Evolutionary conservation across 2,797 vertebrate species (phyloP), one percentile per base, ranked within the genome.

Genomic region (Harpagifer antarcticus): DNA sequence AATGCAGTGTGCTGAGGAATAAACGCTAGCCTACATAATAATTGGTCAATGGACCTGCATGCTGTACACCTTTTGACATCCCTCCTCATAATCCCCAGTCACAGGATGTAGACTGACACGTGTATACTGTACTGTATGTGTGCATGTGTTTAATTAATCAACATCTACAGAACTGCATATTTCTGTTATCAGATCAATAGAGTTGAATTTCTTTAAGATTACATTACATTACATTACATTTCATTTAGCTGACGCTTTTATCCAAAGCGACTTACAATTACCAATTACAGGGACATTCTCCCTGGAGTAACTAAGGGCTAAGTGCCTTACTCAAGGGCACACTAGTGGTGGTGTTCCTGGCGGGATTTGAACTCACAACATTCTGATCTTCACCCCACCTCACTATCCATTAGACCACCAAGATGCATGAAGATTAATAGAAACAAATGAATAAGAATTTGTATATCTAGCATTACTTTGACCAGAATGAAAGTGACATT

Each of bases 11-110:
- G 53, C 53, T 54, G 20, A 59, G 37, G 69, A 66, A 58, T 33
- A 15, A 47, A 23, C 9, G 37, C 23, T 0, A 60, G 59, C 47
- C 59, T 63, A 23, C 76, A 23, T 43, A 60, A 76, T 82, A 54
- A 74, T 50, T 33, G 50, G 69, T 66, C 66, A 23, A 13, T 19
- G 55, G 40, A 50, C 43, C 42, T 2, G 4, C 16, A 3, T 74
- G 68, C 73, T 70, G 56, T 43, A 33, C 52, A 75, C 71, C 61
- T 81, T 86, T 60, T 55, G 54, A 61, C 72, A 66, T 57, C 72
- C 49, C 52, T 60, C 47, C 50, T 60, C 71, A n/a, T 62, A 72
- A 70, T 81, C 75, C 77, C 77, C 49, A 60, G 50, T 55, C 23
- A n/a, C 42, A 12, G 23, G 15, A 20, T 50, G 15, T 9, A 43